phyloP scores from a whole-genome alignment of 1,140 invertebrate species.

The Anthonomus grandis region DNA sequence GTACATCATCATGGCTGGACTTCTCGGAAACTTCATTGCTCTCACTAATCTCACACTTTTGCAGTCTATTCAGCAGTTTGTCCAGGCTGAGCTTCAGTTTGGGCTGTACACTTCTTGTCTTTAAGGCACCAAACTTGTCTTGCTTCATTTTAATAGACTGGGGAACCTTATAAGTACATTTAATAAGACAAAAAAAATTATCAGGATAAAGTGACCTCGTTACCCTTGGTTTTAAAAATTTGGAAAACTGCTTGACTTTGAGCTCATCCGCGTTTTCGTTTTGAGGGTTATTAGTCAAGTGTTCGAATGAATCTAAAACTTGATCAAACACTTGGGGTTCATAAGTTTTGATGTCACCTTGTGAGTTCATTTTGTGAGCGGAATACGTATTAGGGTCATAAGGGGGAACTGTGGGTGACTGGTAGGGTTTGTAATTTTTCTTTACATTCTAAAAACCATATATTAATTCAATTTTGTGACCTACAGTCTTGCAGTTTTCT shows the following conservation, averaged over 20 bases:
- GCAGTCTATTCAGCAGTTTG: conserved; percentile 27
- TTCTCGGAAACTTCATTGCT: not conserved
- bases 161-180: conserved; percentile 11
- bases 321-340: conserved; percentile 9
- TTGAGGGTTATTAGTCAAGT: not conserved
- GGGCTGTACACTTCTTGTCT: conserved; percentile 2
- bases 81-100: conserved; percentile 27
- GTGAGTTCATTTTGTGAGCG: conserved; percentile 24
- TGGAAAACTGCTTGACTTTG: conserved; percentile 25
- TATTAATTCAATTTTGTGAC: not conserved
- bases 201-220: no score
- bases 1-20: not conserved
- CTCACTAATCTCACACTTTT: conserved; percentile 25
- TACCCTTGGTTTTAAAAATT: conserved; percentile 31
- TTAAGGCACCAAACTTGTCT: conserved; percentile 13
- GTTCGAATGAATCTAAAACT: conserved; percentile 16
- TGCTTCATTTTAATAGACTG: conserved; percentile 19
- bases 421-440: not conserved
- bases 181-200: not conserved
- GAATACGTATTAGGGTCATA: conserved; percentile 2
- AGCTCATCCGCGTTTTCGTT: not conserved
- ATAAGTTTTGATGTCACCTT: conserved; percentile 23
- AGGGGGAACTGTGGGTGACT: not conserved
- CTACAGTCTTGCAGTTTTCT: not conserved
- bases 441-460: not conserved